A percentile compares a stretch with the other conserved stretches of the same genome.
Evolutionary conservation across 2,797 vertebrate species (phyloP).

Genomic region (Aldrovandia affinis): DNA sequence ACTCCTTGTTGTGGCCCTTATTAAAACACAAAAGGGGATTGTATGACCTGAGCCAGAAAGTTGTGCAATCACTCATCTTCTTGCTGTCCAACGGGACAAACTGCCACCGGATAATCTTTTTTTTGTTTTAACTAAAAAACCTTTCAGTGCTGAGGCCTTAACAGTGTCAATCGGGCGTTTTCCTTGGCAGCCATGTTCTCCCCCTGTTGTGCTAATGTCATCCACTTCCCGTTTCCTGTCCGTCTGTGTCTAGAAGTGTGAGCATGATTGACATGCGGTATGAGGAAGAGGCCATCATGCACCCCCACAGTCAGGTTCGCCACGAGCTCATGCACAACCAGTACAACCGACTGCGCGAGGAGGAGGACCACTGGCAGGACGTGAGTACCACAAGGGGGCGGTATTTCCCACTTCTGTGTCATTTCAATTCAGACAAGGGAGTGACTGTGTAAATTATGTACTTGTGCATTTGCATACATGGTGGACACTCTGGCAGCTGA

Average conservation of each 20-base stretch:
- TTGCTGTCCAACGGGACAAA: background rate
- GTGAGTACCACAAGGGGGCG: conserved; percentile 73
- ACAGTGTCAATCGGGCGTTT: background rate
- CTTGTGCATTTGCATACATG: too few species aligned
- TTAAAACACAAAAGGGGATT: background rate
- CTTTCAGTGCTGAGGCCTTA: background rate
- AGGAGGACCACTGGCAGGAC: conserved; percentile 95
- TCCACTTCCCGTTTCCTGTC: background rate
- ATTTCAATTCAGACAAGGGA: background rate
- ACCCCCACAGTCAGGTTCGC: conserved; percentile 88
- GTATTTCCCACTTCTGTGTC: background rate
- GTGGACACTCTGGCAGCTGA: too few species aligned
- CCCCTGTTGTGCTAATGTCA: background rate
- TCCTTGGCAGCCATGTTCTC: background rate
- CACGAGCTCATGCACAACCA: conserved; percentile 90
- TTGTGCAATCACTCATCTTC: background rate
- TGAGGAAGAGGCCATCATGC: conserved; percentile 79
- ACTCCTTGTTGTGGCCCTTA: background rate
- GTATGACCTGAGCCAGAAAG: background rate
- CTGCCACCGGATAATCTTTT: background rate
- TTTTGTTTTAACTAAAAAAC: too few species aligned
- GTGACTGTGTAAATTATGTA: background rate
- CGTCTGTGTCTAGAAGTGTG: conserved; percentile 76
- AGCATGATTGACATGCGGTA: conserved; percentile 96
- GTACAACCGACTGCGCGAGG: conserved; percentile 88